Conservation (phyloP, 2,797 vertebrate species). For the Micrastur ruficollis region DNA sequence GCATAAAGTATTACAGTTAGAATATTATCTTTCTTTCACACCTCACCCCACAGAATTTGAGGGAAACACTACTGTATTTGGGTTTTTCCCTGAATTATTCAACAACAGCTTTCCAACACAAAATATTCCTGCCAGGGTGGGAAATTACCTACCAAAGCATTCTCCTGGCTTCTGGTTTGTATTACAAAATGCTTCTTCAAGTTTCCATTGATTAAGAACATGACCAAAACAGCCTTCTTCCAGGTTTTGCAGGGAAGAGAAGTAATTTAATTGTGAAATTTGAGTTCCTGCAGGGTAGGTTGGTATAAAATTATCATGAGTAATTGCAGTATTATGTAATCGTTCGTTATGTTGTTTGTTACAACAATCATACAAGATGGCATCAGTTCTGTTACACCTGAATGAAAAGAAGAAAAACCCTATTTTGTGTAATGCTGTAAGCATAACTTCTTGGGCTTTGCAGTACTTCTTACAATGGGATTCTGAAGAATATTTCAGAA, state of each 20-base stretch:
- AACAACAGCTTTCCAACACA: not conserved
- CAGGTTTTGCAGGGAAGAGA: not conserved
- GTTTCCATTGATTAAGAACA: not conserved
- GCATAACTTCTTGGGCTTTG: not conserved
- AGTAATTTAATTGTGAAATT: not conserved
- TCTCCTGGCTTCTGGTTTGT: not conserved
- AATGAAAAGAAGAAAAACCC: not conserved
- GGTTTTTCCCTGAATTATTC: not conserved
- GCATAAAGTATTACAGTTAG: not conserved
- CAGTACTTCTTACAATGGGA: not conserved
- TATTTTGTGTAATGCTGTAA: not conserved
- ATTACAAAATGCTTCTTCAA: not conserved
- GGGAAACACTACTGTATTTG: not conserved
- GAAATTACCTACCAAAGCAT: not conserved
- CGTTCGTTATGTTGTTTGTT: not conserved
- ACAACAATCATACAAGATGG: not conserved
- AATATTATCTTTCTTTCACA: not conserved
- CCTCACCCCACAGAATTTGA: not conserved
- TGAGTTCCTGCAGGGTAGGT: not conserved
- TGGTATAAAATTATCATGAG: not conserved
- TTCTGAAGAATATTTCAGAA: not conserved
- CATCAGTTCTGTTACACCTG: not conserved
- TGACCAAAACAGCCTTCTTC: not conserved
- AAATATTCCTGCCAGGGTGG: not conserved
- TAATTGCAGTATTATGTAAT: not conserved